A percentile compares a stretch with the other conserved stretches of the same genome.
These are phyloP conservation scores for Spondyliosoma cantharus DNA, from an alignment of 2,797 vertebrate species.

Conservation along the genomic window DNA sequence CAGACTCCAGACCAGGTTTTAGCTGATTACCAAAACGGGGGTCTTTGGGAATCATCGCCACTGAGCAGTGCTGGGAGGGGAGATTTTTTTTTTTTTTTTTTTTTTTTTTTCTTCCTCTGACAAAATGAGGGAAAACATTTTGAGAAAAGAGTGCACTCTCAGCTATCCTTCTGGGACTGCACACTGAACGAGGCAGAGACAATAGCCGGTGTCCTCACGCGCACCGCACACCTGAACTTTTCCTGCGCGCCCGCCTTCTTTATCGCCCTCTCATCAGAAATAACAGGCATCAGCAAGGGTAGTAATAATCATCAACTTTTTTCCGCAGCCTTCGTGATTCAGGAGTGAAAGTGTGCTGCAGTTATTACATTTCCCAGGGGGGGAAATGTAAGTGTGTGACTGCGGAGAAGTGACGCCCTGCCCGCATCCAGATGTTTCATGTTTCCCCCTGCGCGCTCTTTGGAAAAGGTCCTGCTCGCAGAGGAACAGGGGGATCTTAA, in stretches of 20 bases:
- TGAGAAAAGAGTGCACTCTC: constrained; percentile 36
- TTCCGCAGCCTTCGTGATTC: constrained; percentile 28
- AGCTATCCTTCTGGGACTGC: constrained; percentile 22
- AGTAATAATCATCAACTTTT: constrained; percentile 13
- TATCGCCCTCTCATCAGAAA: constrained; percentile 10
- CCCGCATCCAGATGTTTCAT: constrained; percentile 84
- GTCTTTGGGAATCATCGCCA: constrained; percentile 70
- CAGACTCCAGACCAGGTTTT: constrained; percentile 82
- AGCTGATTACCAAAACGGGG: constrained; percentile 71
- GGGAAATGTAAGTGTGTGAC: constrained; percentile 51
- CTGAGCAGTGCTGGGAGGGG: constrained; percentile 51
- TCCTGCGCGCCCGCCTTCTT: background rate
- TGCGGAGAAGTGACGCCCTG: constrained; percentile 73
- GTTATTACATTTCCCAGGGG: constrained; percentile 53
- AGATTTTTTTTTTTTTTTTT: constrained; percentile 41
- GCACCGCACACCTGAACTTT: constrained; percentile 68
- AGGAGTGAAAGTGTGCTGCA: constrained; percentile 46
- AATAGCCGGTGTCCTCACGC: constrained; percentile 42
- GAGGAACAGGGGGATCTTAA: constrained; percentile 21
- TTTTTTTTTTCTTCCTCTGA: constrained; percentile 35
- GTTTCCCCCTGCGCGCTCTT: constrained; percentile 65
- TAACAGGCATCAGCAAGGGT: background rate
- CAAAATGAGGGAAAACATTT: constrained; percentile 57
- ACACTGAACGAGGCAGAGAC: constrained; percentile 30
- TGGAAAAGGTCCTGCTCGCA: constrained; percentile 39